Base-by-base conservation (phyloP, 1,140 invertebrate genomes). In the Drosophila carrolli region DNA sequence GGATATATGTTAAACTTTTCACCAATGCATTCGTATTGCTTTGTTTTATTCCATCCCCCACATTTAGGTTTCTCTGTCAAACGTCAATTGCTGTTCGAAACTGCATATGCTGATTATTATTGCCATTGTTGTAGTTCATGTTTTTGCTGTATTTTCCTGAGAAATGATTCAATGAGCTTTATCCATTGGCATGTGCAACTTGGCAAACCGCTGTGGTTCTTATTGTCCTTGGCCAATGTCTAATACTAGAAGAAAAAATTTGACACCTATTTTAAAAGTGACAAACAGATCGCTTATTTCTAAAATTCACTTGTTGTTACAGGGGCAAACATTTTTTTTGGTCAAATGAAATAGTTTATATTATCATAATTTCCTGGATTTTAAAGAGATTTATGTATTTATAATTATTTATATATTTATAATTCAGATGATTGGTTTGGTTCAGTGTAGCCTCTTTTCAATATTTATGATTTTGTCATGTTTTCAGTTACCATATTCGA, bases 151-250 rank as follows among this genome's bases (percentile, higher is more conserved):
- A 62, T 65, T 70, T 65, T 66, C 40, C 55, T 60, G 38, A 48
- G 66, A 65, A 65, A 81, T 81, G 76, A 75, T 81, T 84, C 76
- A 78, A 89, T 84, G 78, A 81, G 84, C 74, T 78, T 78, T 81
- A 51, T 59, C 75, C 47, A 70, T 63, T 82, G 75, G 46, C 60
- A 77, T 70, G 51, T 53, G 51, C 68, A 68, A 65, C 44, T 63
- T 66, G 29, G 37, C 56, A 66, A 66, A 58, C 66, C 76, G 61
- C 65, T 79, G 65, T 35, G 61, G 60, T 23, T 19, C 46, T 62
- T 44, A 5, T 54, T 32, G 47, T 23, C 41, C 4, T 14, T 1
- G 37, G 27, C 41, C 32, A n/a, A 7, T 32, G 35, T 38, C 27
- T 14, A 11, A 11, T 11, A 47, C 54, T 65, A 81, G 44, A 29